Percentiles rank a stretch among this genome's conserved stretches.
Evolutionary conservation across 2,888 invertebrate species (phyloP).

Genomic region (Timema podura): DNA sequence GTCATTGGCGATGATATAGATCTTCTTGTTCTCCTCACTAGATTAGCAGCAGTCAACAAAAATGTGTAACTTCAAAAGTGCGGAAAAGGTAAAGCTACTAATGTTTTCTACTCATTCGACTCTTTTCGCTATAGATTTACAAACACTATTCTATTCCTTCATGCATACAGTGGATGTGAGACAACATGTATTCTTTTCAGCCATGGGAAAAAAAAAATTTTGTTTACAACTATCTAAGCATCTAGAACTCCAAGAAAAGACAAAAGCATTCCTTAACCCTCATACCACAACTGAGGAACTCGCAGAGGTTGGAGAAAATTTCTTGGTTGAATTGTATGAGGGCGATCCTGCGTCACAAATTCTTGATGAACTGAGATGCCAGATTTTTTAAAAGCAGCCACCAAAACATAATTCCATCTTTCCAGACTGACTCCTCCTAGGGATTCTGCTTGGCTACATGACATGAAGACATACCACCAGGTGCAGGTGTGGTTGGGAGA

Average conservation of each 20-base stretch:
- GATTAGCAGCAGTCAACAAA: not conserved
- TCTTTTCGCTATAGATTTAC: not conserved
- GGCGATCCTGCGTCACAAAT: no score
- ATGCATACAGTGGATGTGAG: not conserved
- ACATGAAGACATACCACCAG: no score
- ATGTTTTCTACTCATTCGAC: conserved; percentile 1
- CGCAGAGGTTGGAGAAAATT: no score
- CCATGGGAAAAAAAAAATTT: not conserved
- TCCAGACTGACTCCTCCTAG: no score
- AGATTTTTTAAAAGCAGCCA: not conserved
- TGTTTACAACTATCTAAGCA: not conserved
- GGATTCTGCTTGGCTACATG: no score
- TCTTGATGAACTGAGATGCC: not conserved
- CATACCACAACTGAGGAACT: no score
- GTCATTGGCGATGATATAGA: not conserved
- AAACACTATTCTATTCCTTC: not conserved
- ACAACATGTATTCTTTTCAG: not conserved
- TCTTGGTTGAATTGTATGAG: no score
- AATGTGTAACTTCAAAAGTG: conserved; percentile 1
- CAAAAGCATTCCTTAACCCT: no score
- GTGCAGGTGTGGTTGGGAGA: no score
- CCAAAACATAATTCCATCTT: no score
- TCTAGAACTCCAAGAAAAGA: no score
- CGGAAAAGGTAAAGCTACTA: not conserved
- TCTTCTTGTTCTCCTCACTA: not conserved